Base-by-base conservation (phyloP, 2,888 invertebrate species). In the Atherix ibis region DNA sequence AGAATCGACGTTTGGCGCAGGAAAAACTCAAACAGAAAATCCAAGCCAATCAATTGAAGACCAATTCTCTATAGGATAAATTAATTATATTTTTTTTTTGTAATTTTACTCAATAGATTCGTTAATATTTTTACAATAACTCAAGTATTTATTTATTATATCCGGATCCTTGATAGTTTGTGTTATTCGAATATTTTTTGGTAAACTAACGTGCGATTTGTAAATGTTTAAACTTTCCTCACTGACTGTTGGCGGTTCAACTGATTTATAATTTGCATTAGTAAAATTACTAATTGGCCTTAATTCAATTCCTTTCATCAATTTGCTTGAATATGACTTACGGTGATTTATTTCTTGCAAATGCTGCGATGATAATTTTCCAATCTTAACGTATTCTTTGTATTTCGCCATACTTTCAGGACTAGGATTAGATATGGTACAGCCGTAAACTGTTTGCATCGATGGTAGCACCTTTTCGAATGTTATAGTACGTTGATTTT, bases 1-100 rank as follows among this genome's bases (percentile, higher is more conserved):
- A 67, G 43, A 84, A 81, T 49, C 66, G 73, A 32, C 64, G 65
- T 45, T 41, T 72, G 29, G 80, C 80, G 1, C 67, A 74, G 54
- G 73, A 78, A 49, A 65, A 68, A 41, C 58, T 71, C 6, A 22
- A 22, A n/a, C n/a, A n/a, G n/a, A n/a, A n/a, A n/a, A n/a, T n/a
- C n/a, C n/a, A n/a, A n/a, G n/a, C n/a, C n/a, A n/a, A n/a, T n/a
- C n/a, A n/a, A n/a, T n/a, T n/a, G n/a, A n/a, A n/a, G n/a, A n/a
- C n/a, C n/a, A n/a, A n/a, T n/a, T n/a, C n/a, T n/a, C n/a, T n/a
- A n/a, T n/a, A n/a, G n/a, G n/a, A n/a, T n/a, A n/a, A n/a, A n/a
- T n/a, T n/a, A n/a, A n/a, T n/a, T n/a, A n/a, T n/a, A n/a, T n/a
- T n/a, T n/a, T n/a, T n/a, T n/a, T n/a, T n/a, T n/a, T n/a, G n/a